Percentiles rank a stretch among this genome's conserved stretches.
phyloP scores from a whole-genome alignment of 2,797 vertebrate genomes.

The Pyrocephalus nanus region DNA sequence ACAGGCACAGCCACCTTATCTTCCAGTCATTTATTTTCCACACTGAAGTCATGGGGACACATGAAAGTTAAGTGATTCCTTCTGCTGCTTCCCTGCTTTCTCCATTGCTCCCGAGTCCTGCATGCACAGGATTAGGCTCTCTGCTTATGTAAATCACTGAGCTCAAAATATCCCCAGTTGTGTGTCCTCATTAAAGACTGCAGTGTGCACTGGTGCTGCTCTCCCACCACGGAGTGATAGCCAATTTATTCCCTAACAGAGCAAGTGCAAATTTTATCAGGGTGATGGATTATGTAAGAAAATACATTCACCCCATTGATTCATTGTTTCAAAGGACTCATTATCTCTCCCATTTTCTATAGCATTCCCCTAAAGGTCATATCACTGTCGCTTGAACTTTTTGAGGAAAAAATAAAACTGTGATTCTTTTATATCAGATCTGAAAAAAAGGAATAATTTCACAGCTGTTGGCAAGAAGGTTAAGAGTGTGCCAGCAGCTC shows the following conservation, averaged over 20 bases:
- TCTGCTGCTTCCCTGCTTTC: background rate
- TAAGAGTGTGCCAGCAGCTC: conserved; percentile 10
- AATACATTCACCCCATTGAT: background rate
- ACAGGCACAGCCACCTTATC: rapidly evolving
- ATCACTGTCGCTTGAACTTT: conserved; percentile 2
- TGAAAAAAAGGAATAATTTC: conserved; percentile 23
- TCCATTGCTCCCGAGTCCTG: background rate
- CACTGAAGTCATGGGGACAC: background rate
- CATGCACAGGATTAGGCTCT: background rate
- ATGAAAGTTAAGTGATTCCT: background rate
- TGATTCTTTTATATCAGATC: background rate
- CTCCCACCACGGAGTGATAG: background rate
- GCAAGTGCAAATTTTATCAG: background rate
- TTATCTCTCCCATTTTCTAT: conserved; percentile 35
- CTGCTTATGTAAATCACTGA: background rate
- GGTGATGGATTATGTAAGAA: background rate
- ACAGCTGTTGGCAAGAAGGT: conserved; percentile 41
- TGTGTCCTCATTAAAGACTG: conserved; percentile 15
- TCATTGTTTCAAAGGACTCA: conserved; percentile 32
- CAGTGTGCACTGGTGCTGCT: background rate
- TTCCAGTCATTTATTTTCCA: background rate
- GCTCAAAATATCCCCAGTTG: background rate
- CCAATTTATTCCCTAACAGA: background rate
- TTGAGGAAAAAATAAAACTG: conserved; percentile 6
- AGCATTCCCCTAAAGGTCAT: background rate